Evolutionary conservation across 2,113 vertebrate species (phyloP).

Genomic region (Brachyhypopomus gauderio): DNA sequence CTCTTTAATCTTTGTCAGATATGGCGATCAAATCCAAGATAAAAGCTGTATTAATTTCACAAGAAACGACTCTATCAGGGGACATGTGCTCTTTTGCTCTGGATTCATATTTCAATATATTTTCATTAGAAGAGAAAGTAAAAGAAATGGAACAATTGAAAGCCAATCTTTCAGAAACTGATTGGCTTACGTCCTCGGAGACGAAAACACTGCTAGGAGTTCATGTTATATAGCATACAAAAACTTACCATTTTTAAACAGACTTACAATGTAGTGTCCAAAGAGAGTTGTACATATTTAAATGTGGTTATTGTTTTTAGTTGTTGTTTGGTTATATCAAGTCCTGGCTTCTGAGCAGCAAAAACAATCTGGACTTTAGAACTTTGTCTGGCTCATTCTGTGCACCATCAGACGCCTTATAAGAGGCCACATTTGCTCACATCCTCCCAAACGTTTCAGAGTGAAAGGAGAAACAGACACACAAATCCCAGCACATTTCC

Average conservation of each 20-base stretch:
- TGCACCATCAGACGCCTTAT: background rate
- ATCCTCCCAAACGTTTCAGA: background rate
- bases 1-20: slow-evolving; percentile 42
- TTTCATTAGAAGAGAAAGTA: slow-evolving; percentile 36
- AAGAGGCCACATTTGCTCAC: background rate
- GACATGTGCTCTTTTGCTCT: slow-evolving; percentile 42
- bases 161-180: slow-evolving; percentile 45
- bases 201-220: slow-evolving; percentile 21
- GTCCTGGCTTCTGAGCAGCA: background rate
- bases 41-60: slow-evolving; percentile 34
- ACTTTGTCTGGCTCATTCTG: background rate
- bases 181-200: slow-evolving; percentile 32
- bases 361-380: background rate
- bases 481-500: slow-evolving; percentile 23
- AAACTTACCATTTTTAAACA: background rate
- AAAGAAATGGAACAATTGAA: slow-evolving; percentile 39
- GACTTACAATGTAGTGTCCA: background rate
- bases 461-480: background rate
- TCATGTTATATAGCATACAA: slow-evolving; percentile 17
- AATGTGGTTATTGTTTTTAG: background rate
- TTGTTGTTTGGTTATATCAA: background rate
- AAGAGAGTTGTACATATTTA: slow-evolving; percentile 13
- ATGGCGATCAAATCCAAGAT: slow-evolving; percentile 32
- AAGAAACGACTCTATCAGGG: slow-evolving; percentile 39
- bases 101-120: slow-evolving; percentile 29